Base-by-base conservation (phyloP, 2,888 invertebrate genomes). In the Osmoderma eremita region DNA sequence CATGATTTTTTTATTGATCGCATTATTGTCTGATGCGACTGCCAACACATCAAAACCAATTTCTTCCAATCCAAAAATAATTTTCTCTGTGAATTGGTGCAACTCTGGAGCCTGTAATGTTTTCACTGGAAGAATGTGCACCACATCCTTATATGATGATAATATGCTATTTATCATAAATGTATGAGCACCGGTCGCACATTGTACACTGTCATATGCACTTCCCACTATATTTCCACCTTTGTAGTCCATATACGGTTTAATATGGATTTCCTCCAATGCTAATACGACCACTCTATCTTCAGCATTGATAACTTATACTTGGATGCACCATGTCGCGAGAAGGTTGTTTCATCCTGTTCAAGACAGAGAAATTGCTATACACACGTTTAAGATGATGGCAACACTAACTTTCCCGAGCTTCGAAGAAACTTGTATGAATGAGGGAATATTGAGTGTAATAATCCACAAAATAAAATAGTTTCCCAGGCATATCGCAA, bases 251-350 rank as follows among this genome's bases (percentile, higher is more conserved):
- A 72, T 53, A 63, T 70, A 65, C 22, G 70, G 68, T 53, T 73
- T 71, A 38, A 72, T 56, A 63, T 72, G 72, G 54, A 71, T 72
- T 68, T 72, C 71, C 64, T 72, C 71, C 13, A 72, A 12, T 64
- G 72, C 54, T 56, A 71, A 50, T 17, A 51, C 50, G 13, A 72
- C 63, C 17, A 38, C 30, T 66, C 62, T 68, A 18, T 72, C 70
- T 36, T 10, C 5, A 36, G 36, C 10, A 36, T 10, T 6, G 36
- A 36, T 6, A 36, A 36, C 10, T 36, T 36, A 6, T 36, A 10
- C 10, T 36, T 36, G 10, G 5, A 36, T 36, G 10, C 10, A 6
- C 10, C 10, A 10, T 36, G 10, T 36, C 5, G 5, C 10, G 10
- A 36, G 36, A 36, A 36, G 10, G 5, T 36, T 5, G 36, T 10